Evolutionary conservation across 2,113 vertebrate genomes (phyloP).

Genomic region (Rhea pennata): DNA sequence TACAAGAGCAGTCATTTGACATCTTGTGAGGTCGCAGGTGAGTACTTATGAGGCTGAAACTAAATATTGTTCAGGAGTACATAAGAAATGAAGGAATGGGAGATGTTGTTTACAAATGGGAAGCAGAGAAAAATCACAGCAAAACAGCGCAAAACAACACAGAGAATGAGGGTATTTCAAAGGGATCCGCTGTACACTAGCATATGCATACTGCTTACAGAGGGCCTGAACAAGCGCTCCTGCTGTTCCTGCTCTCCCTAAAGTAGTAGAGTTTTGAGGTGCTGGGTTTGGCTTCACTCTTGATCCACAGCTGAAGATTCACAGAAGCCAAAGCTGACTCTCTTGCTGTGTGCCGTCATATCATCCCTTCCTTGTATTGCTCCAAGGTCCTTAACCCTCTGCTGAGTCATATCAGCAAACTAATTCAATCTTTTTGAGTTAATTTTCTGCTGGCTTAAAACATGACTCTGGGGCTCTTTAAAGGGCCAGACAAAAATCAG

Average conservation of each 20-base stretch:
- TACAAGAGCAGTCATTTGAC: background rate
- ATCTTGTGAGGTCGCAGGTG: background rate
- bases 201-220: background rate
- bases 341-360: background rate
- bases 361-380: background rate
- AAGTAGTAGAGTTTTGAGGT: background rate
- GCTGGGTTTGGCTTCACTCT: background rate
- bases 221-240: background rate
- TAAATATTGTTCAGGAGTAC: background rate
- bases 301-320: background rate
- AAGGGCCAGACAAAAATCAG: background rate
- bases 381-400: background rate
- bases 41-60: background rate
- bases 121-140: background rate
- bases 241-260: background rate
- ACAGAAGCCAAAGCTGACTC: background rate
- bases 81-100: background rate
- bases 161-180: background rate
- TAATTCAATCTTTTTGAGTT: background rate
- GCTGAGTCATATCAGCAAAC: background rate
- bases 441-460: background rate
- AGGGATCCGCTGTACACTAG: background rate
- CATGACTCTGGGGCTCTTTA: background rate
- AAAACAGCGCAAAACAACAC: background rate
- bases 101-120: background rate